A percentile compares a stretch with the other conserved stretches of the same genome.
phyloP scores from a whole-genome alignment of 2,113 vertebrate species.

The Ictidomys tridecemlineatus region DNA sequence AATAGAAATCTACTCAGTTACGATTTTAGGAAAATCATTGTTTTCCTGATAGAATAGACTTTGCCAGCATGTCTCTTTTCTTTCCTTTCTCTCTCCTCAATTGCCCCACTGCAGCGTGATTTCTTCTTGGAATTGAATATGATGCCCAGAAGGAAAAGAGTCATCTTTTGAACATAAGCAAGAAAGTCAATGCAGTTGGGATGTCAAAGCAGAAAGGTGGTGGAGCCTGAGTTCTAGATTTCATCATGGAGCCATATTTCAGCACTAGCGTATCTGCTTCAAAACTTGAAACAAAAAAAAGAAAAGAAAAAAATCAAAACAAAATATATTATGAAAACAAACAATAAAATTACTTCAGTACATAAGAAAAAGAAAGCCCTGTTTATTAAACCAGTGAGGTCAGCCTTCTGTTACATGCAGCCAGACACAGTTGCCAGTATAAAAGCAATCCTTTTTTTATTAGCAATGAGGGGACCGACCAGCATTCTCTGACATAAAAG shows the following conservation, averaged over 20 bases:
- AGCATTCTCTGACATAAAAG: neutral
- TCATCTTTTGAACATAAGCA: neutral
- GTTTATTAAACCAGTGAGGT: neutral
- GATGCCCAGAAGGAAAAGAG: neutral
- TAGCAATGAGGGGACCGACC: neutral
- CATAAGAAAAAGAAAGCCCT: neutral
- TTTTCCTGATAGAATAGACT: neutral
- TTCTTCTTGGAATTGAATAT: neutral
- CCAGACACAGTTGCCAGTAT: neutral
- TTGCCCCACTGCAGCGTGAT: rapidly evolving
- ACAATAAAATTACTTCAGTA: neutral
- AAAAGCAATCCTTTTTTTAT: neutral
- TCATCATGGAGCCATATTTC: neutral
- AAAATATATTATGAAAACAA: too few relatives aligned
- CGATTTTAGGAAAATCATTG: neutral
- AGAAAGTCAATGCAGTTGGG: neutral
- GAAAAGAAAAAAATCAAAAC: too few relatives aligned
- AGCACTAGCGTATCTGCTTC: neutral
- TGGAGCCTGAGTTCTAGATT: neutral
- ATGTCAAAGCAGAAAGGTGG: neutral
- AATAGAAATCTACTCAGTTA: neutral
- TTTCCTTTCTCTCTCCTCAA: neutral
- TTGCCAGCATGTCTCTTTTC: neutral
- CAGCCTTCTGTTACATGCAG: neutral
- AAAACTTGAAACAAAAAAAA: neutral